Evolutionary conservation across 2,888 invertebrate species (phyloP).

Genomic region (Phorcus lineatus): DNA sequence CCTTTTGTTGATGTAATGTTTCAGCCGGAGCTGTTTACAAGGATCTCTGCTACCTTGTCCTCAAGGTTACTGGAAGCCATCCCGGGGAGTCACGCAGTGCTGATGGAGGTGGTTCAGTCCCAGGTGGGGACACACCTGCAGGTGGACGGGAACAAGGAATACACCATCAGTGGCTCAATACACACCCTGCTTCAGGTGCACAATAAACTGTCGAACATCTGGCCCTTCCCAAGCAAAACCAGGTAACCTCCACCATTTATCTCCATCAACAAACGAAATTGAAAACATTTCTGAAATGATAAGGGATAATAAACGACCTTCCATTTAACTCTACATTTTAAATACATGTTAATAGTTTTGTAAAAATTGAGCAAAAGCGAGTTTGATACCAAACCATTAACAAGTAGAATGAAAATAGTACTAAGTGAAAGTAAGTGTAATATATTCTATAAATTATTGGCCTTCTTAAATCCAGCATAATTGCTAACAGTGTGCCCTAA

Average conservation of each 20-base stretch:
- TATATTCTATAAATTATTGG: too few relatives aligned
- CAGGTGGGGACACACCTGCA: conserved; percentile 22
- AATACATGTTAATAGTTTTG: too few relatives aligned
- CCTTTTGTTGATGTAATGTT: neutral
- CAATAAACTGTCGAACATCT: conserved; percentile 13
- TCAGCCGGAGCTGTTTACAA: conserved; percentile 49
- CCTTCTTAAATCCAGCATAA: too few relatives aligned
- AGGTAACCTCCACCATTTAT: neutral
- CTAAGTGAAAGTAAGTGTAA: too few relatives aligned
- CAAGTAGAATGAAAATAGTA: too few relatives aligned
- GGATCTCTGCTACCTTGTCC: conserved; percentile 52
- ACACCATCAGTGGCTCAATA: conserved; percentile 14
- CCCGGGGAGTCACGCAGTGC: conserved; percentile 44
- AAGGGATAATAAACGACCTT: too few relatives aligned
- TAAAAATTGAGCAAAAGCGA: too few relatives aligned
- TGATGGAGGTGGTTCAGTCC: conserved; percentile 36
- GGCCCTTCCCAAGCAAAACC: neutral
- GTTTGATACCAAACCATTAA: too few relatives aligned
- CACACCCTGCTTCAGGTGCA: conserved; percentile 6
- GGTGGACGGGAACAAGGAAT: neutral
- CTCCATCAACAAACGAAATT: too few relatives aligned
- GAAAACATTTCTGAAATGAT: too few relatives aligned
- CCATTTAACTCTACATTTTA: too few relatives aligned
- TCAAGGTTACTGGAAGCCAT: conserved; percentile 43
- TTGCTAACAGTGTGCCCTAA: too few relatives aligned